phyloP scores from a whole-genome alignment of 2,888 invertebrate genomes.

The Diadegma fenestrale region DNA sequence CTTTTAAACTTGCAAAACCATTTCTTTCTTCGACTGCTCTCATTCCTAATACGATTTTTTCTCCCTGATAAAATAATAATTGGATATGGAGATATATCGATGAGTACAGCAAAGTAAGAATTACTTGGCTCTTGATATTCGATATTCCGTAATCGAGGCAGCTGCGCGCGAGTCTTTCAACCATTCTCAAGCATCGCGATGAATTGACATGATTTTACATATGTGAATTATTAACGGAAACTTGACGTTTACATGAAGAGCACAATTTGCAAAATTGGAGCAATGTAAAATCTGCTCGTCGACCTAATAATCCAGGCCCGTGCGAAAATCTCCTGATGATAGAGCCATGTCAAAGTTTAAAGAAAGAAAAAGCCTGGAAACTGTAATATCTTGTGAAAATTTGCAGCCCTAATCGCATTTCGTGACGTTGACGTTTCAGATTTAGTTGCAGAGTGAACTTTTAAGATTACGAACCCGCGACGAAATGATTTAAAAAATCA shows the following conservation, averaged over 20 bases:
- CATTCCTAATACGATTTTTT: not conserved
- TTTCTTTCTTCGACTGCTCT: constrained; percentile 7
- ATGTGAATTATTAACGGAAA: not conserved
- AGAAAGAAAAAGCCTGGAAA: too few species aligned
- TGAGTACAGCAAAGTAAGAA: not conserved
- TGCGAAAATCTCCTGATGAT: too few species aligned
- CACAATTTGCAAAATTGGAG: not conserved
- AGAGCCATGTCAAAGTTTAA: too few species aligned
- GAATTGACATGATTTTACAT: not conserved
- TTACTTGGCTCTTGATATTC: constrained; percentile 35
- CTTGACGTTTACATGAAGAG: not conserved
- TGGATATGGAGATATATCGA: not conserved
- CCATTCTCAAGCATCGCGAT: not conserved
- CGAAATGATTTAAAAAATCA: not conserved
- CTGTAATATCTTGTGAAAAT: too few species aligned
- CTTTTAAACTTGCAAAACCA: not conserved
- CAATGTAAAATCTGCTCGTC: not conserved
- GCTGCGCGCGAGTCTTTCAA: constrained; percentile 12
- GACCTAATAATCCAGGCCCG: too few species aligned
- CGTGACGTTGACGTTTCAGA: too few species aligned
- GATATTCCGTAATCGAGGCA: constrained; percentile 54
- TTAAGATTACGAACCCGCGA: not conserved
- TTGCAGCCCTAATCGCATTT: too few species aligned
- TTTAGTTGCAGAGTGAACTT: too few species aligned
- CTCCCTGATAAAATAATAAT: not conserved